A percentile compares a stretch with the other conserved stretches of the same genome.
These are phyloP conservation scores for Diploptera punctata DNA, from an alignment of 2,888 invertebrate genomes.

Conservation along the genomic window DNA sequence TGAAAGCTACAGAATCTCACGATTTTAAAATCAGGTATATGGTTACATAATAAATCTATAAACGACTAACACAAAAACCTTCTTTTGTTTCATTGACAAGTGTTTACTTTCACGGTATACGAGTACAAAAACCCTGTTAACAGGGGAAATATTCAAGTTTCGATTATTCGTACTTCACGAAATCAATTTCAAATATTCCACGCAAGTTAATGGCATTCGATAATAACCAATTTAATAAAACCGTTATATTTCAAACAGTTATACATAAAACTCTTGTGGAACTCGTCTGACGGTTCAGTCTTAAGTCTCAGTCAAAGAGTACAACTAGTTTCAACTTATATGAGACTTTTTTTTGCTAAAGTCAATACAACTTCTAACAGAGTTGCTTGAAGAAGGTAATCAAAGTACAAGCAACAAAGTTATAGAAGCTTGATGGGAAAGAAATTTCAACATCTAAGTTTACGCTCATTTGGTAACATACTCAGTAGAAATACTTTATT, in stretches of 20 bases:
- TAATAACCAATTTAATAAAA: too few relatives aligned
- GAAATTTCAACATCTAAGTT: background rate
- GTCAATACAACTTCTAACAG: background rate
- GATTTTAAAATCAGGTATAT: too few relatives aligned
- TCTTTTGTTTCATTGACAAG: too few relatives aligned
- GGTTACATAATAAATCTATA: too few relatives aligned
- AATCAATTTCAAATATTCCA: too few relatives aligned
- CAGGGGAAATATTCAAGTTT: too few relatives aligned
- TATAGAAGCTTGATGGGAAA: background rate
- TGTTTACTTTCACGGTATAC: too few relatives aligned
- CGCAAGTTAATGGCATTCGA: too few relatives aligned
- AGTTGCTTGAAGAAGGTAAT: constrained; percentile 9
- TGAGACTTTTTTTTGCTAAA: background rate
- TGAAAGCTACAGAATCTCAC: too few relatives aligned
- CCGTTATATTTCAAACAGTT: background rate
- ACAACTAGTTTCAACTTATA: background rate
- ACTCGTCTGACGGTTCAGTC: background rate
- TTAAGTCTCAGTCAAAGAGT: background rate
- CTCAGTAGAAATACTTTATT: background rate
- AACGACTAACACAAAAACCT: too few relatives aligned
- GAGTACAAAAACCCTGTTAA: too few relatives aligned
- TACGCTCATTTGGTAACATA: background rate
- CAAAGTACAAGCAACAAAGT: background rate
- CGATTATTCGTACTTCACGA: too few relatives aligned
- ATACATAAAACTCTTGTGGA: background rate